These are phyloP conservation scores for Carcinoscorpius rotundicauda DNA, from an alignment of 1,140 invertebrate genomes.

Conservation along the genomic window DNA sequence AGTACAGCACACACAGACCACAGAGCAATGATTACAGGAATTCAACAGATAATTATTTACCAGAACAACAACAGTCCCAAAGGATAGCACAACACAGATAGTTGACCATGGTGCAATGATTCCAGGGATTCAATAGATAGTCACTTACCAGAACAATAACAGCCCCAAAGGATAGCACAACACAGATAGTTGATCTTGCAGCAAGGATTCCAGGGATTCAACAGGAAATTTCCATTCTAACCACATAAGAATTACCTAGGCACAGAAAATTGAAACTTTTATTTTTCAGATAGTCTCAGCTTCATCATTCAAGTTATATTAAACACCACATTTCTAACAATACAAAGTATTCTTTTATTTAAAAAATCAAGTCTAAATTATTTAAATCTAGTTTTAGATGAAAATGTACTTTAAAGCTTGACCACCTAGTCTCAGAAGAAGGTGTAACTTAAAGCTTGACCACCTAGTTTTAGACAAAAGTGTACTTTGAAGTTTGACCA, in stretches of 20 bases:
- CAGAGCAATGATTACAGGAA: slow-evolving; percentile 13
- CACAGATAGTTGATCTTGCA: slow-evolving; percentile 6
- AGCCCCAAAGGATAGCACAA: slow-evolving; percentile 14
- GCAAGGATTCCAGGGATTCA: slow-evolving; percentile 11
- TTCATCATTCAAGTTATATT: too few relatives aligned
- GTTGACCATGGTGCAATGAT: slow-evolving; percentile 9
- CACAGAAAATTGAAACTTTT: background rate
- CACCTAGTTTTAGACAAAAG: too few relatives aligned
- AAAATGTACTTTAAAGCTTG: too few relatives aligned
- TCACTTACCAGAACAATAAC: slow-evolving; percentile 12
- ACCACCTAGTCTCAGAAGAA: too few relatives aligned
- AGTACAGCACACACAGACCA: slow-evolving; percentile 7
- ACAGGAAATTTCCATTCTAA: slow-evolving; percentile 10
- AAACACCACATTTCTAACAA: too few relatives aligned
- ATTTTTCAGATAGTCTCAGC: too few relatives aligned
- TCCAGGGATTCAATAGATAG: slow-evolving; percentile 7
- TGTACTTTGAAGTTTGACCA: too few relatives aligned
- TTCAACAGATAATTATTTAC: slow-evolving; percentile 3
- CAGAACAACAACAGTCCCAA: slow-evolving; percentile 13
- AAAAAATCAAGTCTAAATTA: too few relatives aligned
- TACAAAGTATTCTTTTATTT: too few relatives aligned
- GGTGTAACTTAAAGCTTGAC: too few relatives aligned
- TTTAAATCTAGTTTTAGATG: too few relatives aligned
- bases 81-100: slow-evolving; percentile 12
- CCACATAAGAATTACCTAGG: slow-evolving; percentile 15